These are phyloP conservation scores for Melanchra persicariae DNA, from an alignment of 2,888 invertebrate species.

Conservation along the genomic window DNA sequence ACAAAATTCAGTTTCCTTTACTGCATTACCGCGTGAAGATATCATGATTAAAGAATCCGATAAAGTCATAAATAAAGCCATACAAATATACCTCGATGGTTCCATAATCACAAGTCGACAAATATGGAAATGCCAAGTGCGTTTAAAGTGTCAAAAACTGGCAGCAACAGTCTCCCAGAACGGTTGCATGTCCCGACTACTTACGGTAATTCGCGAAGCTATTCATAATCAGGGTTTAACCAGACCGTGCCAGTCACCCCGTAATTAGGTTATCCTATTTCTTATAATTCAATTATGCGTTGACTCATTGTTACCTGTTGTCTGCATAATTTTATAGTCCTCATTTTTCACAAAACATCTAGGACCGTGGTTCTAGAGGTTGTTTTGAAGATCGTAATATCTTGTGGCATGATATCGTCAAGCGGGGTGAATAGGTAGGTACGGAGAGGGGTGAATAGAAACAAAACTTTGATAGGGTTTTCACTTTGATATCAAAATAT, in stretches of 20 bases:
- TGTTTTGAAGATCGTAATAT: no score
- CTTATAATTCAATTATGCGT: conserved; percentile 58
- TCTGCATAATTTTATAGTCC: neutral
- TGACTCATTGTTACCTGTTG: conserved; percentile 36
- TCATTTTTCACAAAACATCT: neutral
- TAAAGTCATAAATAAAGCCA: neutral
- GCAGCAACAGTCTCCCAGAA: neutral
- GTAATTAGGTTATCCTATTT: conserved; percentile 59
- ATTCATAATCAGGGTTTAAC: conserved; percentile 49
- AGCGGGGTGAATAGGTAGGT: no score
- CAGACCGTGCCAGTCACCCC: conserved; percentile 37
- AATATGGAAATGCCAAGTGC: conserved; percentile 12
- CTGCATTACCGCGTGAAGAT: conserved; percentile 2
- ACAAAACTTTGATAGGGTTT: no score
- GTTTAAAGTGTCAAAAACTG: conserved; percentile 12
- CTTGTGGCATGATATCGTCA: no score
- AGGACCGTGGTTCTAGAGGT: no score
- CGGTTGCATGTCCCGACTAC: conserved; percentile 13
- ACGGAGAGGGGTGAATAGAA: no score
- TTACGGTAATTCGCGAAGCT: conserved; percentile 34
- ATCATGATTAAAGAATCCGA: conserved; percentile 14
- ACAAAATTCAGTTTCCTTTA: conserved; percentile 14
- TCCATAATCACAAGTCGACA: conserved; percentile 2
- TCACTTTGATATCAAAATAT: no score
- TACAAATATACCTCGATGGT: neutral